phyloP scores from a whole-genome alignment of 2,113 vertebrate genomes.

The Puntigrus tetrazona region DNA sequence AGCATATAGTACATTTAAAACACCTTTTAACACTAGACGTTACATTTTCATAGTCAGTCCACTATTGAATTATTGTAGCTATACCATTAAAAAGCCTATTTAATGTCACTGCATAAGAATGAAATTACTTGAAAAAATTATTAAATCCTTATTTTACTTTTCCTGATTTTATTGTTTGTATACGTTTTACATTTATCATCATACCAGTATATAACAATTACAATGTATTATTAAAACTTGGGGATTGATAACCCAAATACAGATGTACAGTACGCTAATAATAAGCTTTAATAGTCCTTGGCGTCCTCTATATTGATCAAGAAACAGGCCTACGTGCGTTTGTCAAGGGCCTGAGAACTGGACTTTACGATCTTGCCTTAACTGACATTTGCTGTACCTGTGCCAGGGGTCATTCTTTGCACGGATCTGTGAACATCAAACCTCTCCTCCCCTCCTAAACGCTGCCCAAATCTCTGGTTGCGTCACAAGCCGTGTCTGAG shows the following conservation, averaged over 20 bases:
- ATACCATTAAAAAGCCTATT: background rate
- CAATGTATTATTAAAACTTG: too few relatives aligned
- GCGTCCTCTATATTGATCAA: background rate
- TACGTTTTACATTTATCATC: background rate
- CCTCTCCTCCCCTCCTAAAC: constrained; percentile 33
- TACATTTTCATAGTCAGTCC: background rate
- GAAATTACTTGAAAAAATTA: background rate
- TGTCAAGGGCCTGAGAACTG: background rate
- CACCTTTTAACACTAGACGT: background rate
- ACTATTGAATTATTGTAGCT: background rate
- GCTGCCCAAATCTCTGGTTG: constrained; percentile 39
- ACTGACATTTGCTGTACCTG: constrained; percentile 56
- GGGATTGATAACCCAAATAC: background rate
- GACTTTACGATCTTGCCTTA: background rate
- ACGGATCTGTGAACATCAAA: constrained; percentile 43
- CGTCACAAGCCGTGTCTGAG: constrained; percentile 66
- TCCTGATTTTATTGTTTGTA: background rate
- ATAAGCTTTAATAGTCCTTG: background rate
- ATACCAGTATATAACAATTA: too few relatives aligned
- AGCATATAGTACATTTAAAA: too few relatives aligned
- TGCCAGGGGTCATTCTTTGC: constrained; percentile 57
- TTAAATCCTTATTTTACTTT: background rate
- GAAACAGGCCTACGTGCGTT: background rate
- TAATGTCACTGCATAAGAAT: background rate
- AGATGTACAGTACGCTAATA: background rate